Base-by-base conservation (phyloP, 2,113 vertebrate genomes). In the Cyanoliseus patagonus region DNA sequence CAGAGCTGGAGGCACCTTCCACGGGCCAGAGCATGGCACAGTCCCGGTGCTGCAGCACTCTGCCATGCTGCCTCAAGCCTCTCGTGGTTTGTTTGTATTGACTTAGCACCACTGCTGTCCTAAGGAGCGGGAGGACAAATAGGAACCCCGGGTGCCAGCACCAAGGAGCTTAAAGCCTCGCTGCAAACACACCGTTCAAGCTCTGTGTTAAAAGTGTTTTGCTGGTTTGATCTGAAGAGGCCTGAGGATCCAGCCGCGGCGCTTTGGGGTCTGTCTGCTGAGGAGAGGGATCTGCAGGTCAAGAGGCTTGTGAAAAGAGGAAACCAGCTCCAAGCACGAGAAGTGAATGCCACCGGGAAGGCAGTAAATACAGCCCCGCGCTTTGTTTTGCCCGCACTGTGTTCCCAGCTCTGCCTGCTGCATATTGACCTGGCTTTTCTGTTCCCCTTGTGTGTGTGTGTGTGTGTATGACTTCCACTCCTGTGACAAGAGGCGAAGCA, bases 251-350 rank as follows among this genome's bases (percentile, higher is more conserved):
- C 85, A 66, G 84, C 76, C 16, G 0, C 0, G 2, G 92, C 73
- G 28, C 78, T 82, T 61, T 28, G 57, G 88, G 79, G 49, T 80
- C 86, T 88, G 93, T 9, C 42, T 86, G 96, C 72, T 0, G 52
- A 93, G 44, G 44, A 93, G 94, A 86, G 79, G 59, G 93, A 94
- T 86, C 96, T 61, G 75, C 61, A 14, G 94, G 95, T 97, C 95
- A 97, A 96, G 96, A 96, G 94, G 85, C 85, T 96, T 61, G 20
- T 86, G 95, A 91, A 83, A 90, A 88, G 90, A 96, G 72, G 85
- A 86, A 96, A 62, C 2, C 2, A 1, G 46, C 72, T 93, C 59
- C n/a, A 17, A 42, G 79, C 84, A 70, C 4, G 6, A 90, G 77
- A 9, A 66, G 68, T 44, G 85, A 91, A 92, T 78, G 92, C 25